Percentiles rank a stretch among this genome's conserved stretches.
Conservation (phyloP, 1,140 invertebrate genomes). For the Stratiolaelaps scimitus region DNA sequence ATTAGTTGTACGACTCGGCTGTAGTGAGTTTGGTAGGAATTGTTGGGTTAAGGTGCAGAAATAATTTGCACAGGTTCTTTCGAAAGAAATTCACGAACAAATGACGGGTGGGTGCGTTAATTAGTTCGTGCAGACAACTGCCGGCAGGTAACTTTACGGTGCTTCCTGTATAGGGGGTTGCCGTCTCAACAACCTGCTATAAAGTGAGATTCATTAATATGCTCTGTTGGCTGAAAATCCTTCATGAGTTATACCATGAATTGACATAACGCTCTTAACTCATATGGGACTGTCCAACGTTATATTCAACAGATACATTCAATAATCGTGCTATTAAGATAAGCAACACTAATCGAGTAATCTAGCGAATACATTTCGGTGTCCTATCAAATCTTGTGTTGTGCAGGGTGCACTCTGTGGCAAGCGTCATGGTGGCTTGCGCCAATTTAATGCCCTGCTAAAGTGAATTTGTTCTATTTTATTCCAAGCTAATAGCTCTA, state of each 20-base stretch:
- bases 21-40: too few species aligned
- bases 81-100: background rate
- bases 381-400: too few species aligned
- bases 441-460: slow-evolving; percentile 21
- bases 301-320: too few species aligned
- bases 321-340: too few species aligned
- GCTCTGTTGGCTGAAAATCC: background rate
- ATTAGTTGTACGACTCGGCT: background rate
- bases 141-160: slow-evolving; percentile 16
- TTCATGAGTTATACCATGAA: slow-evolving; percentile 21
- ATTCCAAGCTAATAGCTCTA: background rate
- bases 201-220: slow-evolving; percentile 5
- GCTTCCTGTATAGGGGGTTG: background rate
- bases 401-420: slow-evolving; percentile 22
- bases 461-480: background rate
- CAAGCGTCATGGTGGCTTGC: slow-evolving; percentile 15
- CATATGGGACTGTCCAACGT: too few species aligned
- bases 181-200: slow-evolving; percentile 1
- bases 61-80: background rate
- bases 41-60: background rate
- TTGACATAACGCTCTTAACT: background rate
- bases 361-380: too few species aligned
- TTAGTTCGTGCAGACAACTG: too few species aligned
- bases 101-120: too few species aligned
- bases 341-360: too few species aligned